These are phyloP conservation scores for Tupiocoris notatus DNA, from an alignment of 2,888 invertebrate species.

Conservation along the genomic window DNA sequence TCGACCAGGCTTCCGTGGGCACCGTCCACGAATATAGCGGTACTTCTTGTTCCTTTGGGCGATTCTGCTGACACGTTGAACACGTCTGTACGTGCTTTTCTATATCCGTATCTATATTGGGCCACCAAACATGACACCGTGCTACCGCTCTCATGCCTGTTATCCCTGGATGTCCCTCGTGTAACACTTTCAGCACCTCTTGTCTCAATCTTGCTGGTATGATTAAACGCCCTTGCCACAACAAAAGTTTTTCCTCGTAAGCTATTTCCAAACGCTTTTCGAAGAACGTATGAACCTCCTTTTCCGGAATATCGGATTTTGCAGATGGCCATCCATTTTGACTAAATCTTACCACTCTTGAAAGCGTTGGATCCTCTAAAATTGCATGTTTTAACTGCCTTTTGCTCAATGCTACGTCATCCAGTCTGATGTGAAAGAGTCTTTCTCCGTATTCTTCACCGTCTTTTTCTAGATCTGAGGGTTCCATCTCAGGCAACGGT, in stretches of 20 bases:
- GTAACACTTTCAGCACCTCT: no score
- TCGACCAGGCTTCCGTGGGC: slow-evolving; percentile 47
- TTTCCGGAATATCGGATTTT: not conserved
- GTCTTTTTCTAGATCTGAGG: no score
- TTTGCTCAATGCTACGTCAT: not conserved
- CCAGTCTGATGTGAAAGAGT: not conserved
- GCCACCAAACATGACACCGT: slow-evolving; percentile 4
- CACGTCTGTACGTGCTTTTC: slow-evolving; percentile 1
- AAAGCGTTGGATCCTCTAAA: no score
- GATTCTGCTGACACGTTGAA: slow-evolving; percentile 41
- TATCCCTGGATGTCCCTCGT: no score
- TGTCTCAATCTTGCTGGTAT: no score
- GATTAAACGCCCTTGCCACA: not conserved
- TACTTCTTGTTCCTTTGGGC: slow-evolving; percentile 44
- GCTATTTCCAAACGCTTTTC: not conserved
- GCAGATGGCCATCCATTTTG: not conserved
- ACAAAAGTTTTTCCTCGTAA: no score
- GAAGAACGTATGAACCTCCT: not conserved
- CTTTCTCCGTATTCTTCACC: no score
- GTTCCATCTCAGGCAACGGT: no score
- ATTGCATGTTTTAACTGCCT: no score
- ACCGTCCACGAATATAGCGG: slow-evolving; percentile 48
- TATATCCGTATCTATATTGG: not conserved
- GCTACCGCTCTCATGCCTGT: slow-evolving; percentile 13
- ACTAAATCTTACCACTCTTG: slow-evolving; percentile 1